These are phyloP conservation scores for Drosophila lacteicornis DNA, from an alignment of 1,140 invertebrate species.

Conservation along the genomic window DNA sequence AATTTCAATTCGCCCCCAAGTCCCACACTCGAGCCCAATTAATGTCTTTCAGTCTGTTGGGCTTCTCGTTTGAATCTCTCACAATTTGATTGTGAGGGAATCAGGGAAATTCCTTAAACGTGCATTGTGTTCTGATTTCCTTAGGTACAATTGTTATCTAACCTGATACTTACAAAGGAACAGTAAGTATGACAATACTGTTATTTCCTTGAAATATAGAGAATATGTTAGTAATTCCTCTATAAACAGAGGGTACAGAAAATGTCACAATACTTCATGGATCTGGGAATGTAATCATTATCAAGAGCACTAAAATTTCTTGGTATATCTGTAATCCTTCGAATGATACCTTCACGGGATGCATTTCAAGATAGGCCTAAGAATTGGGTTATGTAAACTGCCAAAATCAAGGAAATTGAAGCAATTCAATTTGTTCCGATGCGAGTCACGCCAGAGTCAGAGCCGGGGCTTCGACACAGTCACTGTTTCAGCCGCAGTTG, in stretches of 20 bases:
- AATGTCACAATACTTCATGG: neutral
- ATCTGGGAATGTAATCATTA: too few species aligned
- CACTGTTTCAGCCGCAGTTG: neutral
- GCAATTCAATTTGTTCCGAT: conserved; percentile 19
- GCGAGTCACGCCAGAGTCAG: neutral
- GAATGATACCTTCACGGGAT: neutral
- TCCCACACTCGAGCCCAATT: neutral
- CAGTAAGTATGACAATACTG: neutral
- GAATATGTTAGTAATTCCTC: neutral
- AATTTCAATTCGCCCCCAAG: conserved; percentile 32
- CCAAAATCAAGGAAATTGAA: neutral
- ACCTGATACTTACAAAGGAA: too few species aligned
- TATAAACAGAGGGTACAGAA: too few species aligned
- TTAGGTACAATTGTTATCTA: too few species aligned
- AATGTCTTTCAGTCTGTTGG: neutral
- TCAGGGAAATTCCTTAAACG: neutral
- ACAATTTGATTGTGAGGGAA: neutral
- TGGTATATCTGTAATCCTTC: neutral
- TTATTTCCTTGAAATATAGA: too few species aligned
- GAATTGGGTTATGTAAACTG: neutral
- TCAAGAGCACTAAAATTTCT: neutral
- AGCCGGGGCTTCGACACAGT: neutral
- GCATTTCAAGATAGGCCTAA: too few species aligned
- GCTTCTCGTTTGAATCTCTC: neutral
- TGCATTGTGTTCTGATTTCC: neutral